These are phyloP conservation scores for Aix galericulata DNA, from an alignment of 2,113 vertebrate species.

Conservation along the genomic window DNA sequence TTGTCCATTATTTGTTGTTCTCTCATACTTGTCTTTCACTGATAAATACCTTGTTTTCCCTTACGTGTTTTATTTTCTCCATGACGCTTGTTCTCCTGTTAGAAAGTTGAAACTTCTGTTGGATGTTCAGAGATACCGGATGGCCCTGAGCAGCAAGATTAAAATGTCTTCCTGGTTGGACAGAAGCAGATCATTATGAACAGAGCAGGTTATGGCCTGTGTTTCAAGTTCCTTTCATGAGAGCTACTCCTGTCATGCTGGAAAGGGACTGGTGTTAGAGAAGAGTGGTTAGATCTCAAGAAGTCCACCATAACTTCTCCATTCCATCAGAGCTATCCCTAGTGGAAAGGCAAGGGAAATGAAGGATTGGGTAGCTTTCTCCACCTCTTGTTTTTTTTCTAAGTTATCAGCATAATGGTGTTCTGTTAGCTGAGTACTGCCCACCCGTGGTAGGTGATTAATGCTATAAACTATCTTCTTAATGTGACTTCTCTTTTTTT, in stretches of 20 bases:
- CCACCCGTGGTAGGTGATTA: neutral
- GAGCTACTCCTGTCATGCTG: neutral
- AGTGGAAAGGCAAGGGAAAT: neutral
- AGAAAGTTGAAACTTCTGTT: neutral
- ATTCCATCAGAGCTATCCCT: neutral
- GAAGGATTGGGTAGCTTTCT: neutral
- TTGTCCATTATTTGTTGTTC: neutral
- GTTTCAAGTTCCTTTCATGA: neutral
- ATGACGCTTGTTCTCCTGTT: neutral
- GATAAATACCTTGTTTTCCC: neutral
- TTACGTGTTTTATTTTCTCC: neutral
- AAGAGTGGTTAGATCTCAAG: neutral
- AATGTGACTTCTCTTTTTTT: neutral
- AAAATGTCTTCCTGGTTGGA: neutral
- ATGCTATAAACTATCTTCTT: neutral
- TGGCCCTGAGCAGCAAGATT: neutral
- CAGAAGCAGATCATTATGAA: neutral
- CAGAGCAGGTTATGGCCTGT: neutral
- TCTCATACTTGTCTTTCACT: neutral
- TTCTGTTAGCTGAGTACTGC: neutral
- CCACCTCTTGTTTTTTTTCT: neutral
- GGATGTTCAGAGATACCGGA: neutral
- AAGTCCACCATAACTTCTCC: neutral
- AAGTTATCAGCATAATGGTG: neutral
- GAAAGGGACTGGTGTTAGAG: neutral